Conservation (phyloP, 1,140 invertebrate species). For the Danaus plexippus region DNA sequence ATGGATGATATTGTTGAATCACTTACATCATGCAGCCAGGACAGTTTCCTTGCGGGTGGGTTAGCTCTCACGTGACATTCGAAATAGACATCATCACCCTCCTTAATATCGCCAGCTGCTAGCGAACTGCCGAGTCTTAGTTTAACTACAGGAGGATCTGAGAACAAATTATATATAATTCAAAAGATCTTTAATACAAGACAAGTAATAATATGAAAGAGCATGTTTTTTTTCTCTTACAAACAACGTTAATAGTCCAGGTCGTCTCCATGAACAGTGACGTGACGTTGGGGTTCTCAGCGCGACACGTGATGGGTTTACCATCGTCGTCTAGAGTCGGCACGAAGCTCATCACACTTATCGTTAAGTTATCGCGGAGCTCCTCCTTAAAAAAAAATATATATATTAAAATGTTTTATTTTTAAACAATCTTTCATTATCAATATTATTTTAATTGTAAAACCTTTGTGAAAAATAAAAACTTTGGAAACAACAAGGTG, state of each 20-base stretch:
- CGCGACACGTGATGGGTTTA: constrained; percentile 87
- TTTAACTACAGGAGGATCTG: constrained; percentile 88
- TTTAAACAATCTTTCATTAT: too few species aligned
- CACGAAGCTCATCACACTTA: constrained; percentile 87
- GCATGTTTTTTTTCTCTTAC: constrained; percentile 75
- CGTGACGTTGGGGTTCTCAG: constrained; percentile 89
- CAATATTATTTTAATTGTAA: too few species aligned
- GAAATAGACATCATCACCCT: constrained; percentile 94
- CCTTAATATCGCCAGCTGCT: constrained; percentile 89
- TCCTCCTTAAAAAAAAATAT: constrained; percentile 77
- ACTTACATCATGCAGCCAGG: constrained; percentile 90
- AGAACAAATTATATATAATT: neutral
- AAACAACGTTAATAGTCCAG: constrained; percentile 89
- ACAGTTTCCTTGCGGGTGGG: constrained; percentile 86
- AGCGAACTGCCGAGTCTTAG: constrained; percentile 87
- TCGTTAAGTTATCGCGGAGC: constrained; percentile 84
- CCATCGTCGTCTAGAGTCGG: constrained; percentile 89
- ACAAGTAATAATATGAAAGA: neutral
- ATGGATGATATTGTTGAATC: neutral
- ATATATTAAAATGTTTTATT: neutral
- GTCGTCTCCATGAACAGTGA: constrained; percentile 85
- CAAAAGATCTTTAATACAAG: neutral
- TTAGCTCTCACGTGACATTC: constrained; percentile 92
- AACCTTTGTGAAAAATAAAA: too few species aligned
- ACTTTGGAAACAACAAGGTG: too few species aligned